Evolutionary conservation across 2,797 vertebrate species (phyloP).

Genomic region (Monodelphis domestica): DNA sequence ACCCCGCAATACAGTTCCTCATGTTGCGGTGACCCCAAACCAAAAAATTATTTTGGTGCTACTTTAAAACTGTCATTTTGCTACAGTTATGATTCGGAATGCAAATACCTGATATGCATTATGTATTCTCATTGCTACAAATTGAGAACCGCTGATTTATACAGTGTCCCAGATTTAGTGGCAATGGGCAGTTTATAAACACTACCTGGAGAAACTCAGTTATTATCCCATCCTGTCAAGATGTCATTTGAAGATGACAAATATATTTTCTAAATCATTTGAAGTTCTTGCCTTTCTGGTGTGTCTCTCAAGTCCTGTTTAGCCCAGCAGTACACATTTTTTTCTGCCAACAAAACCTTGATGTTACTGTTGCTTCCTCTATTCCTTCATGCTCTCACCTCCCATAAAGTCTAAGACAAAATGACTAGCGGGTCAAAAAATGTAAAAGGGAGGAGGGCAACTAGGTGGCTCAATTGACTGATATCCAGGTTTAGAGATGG

Average conservation of each 20-base stretch:
- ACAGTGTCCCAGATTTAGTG: neutral
- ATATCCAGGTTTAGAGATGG: too few species aligned
- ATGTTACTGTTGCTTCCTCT: neutral
- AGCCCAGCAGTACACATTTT: neutral
- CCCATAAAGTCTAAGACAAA: neutral
- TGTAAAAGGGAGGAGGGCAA: too few species aligned
- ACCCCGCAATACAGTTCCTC: too few species aligned
- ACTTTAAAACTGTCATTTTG: too few species aligned
- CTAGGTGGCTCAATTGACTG: too few species aligned
- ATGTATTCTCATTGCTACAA: too few species aligned
- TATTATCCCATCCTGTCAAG: neutral
- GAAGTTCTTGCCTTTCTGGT: neutral
- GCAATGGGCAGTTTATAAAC: neutral
- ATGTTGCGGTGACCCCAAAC: too few species aligned
- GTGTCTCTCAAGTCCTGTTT: neutral
- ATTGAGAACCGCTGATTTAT: too few species aligned
- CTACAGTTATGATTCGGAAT: too few species aligned
- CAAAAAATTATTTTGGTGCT: too few species aligned
- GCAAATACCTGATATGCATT: too few species aligned
- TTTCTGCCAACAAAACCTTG: neutral
- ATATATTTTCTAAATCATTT: neutral
- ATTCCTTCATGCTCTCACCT: neutral
- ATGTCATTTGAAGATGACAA: neutral
- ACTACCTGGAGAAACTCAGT: slow-evolving; percentile 12
- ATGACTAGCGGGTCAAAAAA: neutral